Base-by-base conservation (phyloP, 1,140 invertebrate species). In the Andricus grossulariae region DNA sequence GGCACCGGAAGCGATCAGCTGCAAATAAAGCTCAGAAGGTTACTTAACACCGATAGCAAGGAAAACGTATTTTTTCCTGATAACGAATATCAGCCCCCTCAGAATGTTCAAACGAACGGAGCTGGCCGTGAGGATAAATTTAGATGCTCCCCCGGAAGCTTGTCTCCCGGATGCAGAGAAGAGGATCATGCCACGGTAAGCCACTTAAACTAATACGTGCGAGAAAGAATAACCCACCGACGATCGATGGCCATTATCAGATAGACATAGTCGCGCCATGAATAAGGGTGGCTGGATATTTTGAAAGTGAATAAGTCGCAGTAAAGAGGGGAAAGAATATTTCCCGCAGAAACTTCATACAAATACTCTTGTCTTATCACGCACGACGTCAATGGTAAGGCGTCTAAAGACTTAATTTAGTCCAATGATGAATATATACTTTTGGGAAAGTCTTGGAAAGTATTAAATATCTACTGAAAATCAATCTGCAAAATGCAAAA, bases 1-100 rank as follows among this genome's bases (percentile, higher is more conserved):
- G 81, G 82, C 45, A 88, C 84, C 74, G 88, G 90, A 45, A 91
- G 91, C 52, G 95, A 96, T 84, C 93, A 96, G 72, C 89, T 97
- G 77, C 96, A 97, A 90, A 95, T 94, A 73, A 96, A 96, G 82
- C 88, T 97, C 57, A 92, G 96, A 21, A 92, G 95, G 79, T 90
- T 97, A 57, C 89, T 97, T 0, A 95, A 95, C 79, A 93, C 94
- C 18, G 95, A 96, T 85, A 95, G 94, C 84, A 93, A 94, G 76
- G 94, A 94, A 81, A 94, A 94, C 82, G 86, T 92, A 16, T 92
- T 90, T 77, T 90, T 91, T 76, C 85, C 88, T 1, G 91, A 92
- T 74, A 32, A 78, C 76, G 73, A 79, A 60, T 82, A 72, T 66
- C 57, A 73, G 54, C 71, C 66, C 25, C 39, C 55, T 5, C 45